Evolutionary conservation across 2,113 vertebrate genomes (phyloP).

Genomic region (Lamprotornis superbus): DNA sequence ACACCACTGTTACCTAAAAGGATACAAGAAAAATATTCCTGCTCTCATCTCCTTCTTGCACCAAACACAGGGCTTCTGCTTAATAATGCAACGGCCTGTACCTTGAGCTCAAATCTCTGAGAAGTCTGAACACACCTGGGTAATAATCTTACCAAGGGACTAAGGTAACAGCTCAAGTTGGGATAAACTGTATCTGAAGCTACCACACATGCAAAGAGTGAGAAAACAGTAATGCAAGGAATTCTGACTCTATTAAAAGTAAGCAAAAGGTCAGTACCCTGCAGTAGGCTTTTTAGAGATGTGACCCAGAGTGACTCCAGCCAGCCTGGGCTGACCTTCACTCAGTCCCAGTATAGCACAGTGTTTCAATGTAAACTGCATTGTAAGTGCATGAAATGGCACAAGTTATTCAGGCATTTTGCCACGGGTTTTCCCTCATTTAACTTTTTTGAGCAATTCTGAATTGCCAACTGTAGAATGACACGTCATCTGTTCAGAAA

Average conservation of each 20-base stretch:
- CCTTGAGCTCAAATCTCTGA: not conserved
- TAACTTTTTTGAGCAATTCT: not conserved
- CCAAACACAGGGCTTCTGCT: not conserved
- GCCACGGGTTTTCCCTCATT: rapidly evolving
- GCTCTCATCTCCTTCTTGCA: not conserved
- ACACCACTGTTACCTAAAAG: not conserved
- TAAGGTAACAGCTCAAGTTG: not conserved
- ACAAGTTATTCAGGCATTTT: not conserved
- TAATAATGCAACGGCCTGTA: not conserved
- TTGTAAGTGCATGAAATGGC: not conserved
- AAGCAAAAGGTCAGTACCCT: constrained; percentile 18
- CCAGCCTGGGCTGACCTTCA: not conserved
- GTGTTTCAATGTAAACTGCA: not conserved
- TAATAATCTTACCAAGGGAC: not conserved
- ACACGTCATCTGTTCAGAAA: not conserved
- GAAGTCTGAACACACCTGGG: not conserved
- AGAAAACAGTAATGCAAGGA: not conserved
- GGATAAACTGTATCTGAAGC: not conserved
- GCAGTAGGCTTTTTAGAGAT: constrained; percentile 13
- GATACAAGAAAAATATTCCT: not conserved
- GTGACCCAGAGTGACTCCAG: constrained; percentile 41
- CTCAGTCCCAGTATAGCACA: constrained; percentile 17
- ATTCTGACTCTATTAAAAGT: constrained; percentile 37
- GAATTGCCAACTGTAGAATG: not conserved
- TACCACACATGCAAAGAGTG: not conserved